Conservation (phyloP, 2,888 invertebrate species). For the Isotomurus palustris region DNA sequence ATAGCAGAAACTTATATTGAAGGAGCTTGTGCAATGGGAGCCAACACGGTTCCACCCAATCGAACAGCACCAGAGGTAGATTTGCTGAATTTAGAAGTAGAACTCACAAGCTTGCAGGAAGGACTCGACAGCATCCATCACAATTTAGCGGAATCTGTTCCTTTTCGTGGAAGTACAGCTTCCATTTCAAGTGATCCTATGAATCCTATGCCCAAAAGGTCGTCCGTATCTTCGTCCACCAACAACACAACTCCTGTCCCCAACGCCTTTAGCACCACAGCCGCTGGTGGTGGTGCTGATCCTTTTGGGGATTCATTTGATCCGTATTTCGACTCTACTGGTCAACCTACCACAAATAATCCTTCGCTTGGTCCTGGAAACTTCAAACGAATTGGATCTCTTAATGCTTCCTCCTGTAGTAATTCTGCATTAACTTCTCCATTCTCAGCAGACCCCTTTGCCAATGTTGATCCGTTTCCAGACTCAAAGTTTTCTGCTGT, state of each 20-base stretch:
- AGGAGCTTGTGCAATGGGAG: constrained; percentile 43
- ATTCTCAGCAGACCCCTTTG: constrained; percentile 40
- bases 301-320: constrained; percentile 67
- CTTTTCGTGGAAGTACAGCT: constrained; percentile 44
- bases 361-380: background rate
- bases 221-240: constrained; percentile 30
- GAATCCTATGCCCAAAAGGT: constrained; percentile 40
- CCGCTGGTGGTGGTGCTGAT: constrained; percentile 58
- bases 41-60: constrained; percentile 30
- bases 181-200: constrained; percentile 45
- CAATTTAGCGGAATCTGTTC: constrained; percentile 40
- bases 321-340: constrained; percentile 35
- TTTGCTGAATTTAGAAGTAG: constrained; percentile 72
- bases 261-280: constrained; percentile 37
- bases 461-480: constrained; percentile 45
- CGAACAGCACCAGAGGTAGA: constrained; percentile 68
- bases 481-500: constrained; percentile 34
- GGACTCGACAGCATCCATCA: constrained; percentile 72
- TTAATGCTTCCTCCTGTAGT: constrained; percentile 15
- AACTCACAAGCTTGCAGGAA: constrained; percentile 76
- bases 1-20: constrained; percentile 46
- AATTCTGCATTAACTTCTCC: constrained; percentile 25
- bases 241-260: constrained; percentile 50
- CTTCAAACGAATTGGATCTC: background rate
- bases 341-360: constrained; percentile 1